A percentile compares a stretch with the other conserved stretches of the same genome.
These are phyloP conservation scores for Champsocephalus gunnari DNA, from an alignment of 2,797 vertebrate genomes.

Conservation along the genomic window DNA sequence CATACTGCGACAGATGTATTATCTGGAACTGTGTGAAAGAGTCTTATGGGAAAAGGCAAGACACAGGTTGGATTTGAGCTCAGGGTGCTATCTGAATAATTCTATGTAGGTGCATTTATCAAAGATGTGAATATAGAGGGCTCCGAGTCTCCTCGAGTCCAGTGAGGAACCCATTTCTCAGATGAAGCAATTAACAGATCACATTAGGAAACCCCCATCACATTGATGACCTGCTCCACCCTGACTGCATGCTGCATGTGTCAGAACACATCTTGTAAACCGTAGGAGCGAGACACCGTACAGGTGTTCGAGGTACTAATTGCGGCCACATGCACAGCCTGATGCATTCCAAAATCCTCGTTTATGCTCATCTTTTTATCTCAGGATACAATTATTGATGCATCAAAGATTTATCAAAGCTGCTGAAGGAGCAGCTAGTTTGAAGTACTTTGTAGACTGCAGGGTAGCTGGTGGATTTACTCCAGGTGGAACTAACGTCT, in stretches of 20 bases:
- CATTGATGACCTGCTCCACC: slow-evolving; percentile 33
- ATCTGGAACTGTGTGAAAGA: slow-evolving; percentile 16
- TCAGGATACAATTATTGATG: neutral
- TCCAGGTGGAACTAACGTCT: no score
- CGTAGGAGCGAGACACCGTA: slow-evolving; percentile 28
- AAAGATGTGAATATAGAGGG: slow-evolving; percentile 33
- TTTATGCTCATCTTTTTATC: slow-evolving; percentile 43
- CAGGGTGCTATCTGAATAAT: slow-evolving; percentile 63
- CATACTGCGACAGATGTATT: slow-evolving; percentile 8
- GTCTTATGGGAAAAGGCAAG: slow-evolving; percentile 23
- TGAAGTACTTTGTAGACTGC: no score
- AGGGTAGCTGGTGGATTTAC: no score
- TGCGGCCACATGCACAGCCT: slow-evolving; percentile 21
- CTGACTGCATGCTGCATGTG: slow-evolving; percentile 23
- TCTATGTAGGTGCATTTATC: slow-evolving; percentile 67
- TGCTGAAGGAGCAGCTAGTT: no score
- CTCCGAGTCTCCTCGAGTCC: slow-evolving; percentile 45
- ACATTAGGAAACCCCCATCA: slow-evolving; percentile 21
- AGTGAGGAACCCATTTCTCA: slow-evolving; percentile 22
- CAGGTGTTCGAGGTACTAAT: slow-evolving; percentile 36
- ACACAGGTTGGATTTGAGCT: slow-evolving; percentile 48
- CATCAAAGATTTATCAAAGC: no score
- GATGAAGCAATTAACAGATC: slow-evolving; percentile 54
- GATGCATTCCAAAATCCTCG: slow-evolving; percentile 60
- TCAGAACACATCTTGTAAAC: slow-evolving; percentile 60